Evolutionary conservation across 2,888 invertebrate species (phyloP), one percentile per base, ranked within the genome.

Genomic region (Phalangium opilio): DNA sequence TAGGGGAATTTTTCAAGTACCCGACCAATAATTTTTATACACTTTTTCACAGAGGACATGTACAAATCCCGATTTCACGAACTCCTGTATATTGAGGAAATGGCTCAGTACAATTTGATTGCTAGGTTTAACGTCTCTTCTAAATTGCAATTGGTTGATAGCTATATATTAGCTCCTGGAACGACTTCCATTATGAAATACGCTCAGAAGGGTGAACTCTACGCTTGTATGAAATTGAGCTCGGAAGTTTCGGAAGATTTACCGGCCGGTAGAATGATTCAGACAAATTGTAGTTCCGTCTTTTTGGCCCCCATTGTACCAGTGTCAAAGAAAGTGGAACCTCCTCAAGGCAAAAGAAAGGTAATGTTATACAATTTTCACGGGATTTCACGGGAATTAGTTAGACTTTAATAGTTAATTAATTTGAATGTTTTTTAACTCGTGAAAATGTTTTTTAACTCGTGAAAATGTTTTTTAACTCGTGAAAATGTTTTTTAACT

Each of bases 211-310:
- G 82, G 81, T 14, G 83, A 83, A 64, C 66, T 84, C 27, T 83
- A 81, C 66, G 83, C 80, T 7, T 70, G 78, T 49, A 73, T 83
- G 67, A 74, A 74, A 44, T 66, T 83, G 36, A 76, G 77, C 19
- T 78, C 79, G 60, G 79, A 80, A 60, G 71, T 85, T 39, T 82
- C 82, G 0, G 84, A 84, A 63, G 85, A 85, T 62, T 82, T 83
- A 3, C 77, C 81, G 11, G 81, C 82, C 42, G 85, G 85, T 1
- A 72, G 83, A 20, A 69, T 85, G 12, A 78, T 85, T 50, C 67
- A 84, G 14, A 79, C 79, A 60, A 81, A 81, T 59, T 83, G 83
- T 61, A 77, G 75, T 50, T 75, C 75, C 35, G 77, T 83, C 7
- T 74, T 79, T 51, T 65, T 83, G 42, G 73, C 70, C 35, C 68